Conservation (phyloP, 1,140 invertebrate species). For the Leptinotarsa texana region DNA sequence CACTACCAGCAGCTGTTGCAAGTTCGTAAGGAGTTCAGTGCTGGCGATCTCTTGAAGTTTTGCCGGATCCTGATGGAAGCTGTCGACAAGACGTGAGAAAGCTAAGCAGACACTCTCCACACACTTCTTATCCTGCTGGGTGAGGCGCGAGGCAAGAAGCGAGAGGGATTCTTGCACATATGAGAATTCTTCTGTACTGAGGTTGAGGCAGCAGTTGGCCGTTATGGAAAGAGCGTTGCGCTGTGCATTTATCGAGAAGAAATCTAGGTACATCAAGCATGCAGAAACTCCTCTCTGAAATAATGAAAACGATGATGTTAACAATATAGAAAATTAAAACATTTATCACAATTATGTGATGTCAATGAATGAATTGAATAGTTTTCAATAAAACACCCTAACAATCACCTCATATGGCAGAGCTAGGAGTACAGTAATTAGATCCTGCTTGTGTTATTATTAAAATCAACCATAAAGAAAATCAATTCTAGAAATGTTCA, state of each 20-base stretch:
- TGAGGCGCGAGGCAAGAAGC: slow-evolving; percentile 81
- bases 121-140: slow-evolving; percentile 96
- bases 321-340: too few species aligned
- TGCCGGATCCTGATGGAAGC: slow-evolving; percentile 89
- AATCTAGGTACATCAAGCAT: slow-evolving; percentile 95
- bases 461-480: too few species aligned
- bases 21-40: slow-evolving; percentile 86
- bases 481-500: too few species aligned
- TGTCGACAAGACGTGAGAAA: slow-evolving; percentile 94
- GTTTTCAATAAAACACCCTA: too few species aligned
- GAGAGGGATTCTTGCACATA: slow-evolving; percentile 87
- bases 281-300: slow-evolving; percentile 88
- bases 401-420: too few species aligned
- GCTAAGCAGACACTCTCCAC: slow-evolving; percentile 96
- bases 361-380: too few species aligned
- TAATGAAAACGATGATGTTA: too few species aligned
- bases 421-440: too few species aligned
- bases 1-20: slow-evolving; percentile 90
- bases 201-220: slow-evolving; percentile 95
- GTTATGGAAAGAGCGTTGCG: slow-evolving; percentile 92
- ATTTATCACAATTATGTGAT: not conserved
- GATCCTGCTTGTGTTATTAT: too few species aligned
- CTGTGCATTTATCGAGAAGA: slow-evolving; percentile 96
- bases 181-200: slow-evolving; percentile 91
- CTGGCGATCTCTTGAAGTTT: slow-evolving; percentile 94